Evolutionary conservation across 2,888 invertebrate genomes (phyloP).

Genomic region (Seira sanloemensis): DNA sequence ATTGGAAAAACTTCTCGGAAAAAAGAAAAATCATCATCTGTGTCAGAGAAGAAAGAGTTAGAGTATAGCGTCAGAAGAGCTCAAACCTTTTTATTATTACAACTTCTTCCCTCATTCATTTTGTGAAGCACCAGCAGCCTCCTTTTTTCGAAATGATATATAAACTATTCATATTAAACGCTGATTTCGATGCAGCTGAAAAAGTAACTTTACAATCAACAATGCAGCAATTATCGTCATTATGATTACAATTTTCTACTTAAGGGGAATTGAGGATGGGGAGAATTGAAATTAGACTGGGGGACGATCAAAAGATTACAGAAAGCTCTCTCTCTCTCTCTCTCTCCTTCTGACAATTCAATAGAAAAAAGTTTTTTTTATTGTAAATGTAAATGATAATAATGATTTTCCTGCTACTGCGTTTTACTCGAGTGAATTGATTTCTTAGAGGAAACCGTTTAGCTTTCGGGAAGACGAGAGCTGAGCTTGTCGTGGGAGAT

Average conservation of each 20-base stretch:
- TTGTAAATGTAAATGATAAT: conserved; percentile 18
- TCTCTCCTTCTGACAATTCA: conserved; percentile 55
- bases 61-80: too few relatives aligned
- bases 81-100: background rate
- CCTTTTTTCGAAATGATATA: background rate
- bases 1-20: conserved; percentile 59
- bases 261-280: conserved; percentile 34
- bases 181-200: background rate
- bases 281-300: background rate
- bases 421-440: background rate
- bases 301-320: background rate
- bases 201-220: conserved; percentile 34
- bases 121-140: background rate
- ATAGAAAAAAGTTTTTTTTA: conserved; percentile 25
- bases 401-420: conserved; percentile 28
- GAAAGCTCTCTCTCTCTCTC: background rate
- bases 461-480: too few relatives aligned
- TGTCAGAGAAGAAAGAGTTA: background rate
- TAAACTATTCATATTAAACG: background rate
- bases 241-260: conserved; percentile 38
- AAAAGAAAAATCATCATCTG: conserved; percentile 31
- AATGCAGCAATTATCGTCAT: conserved; percentile 46
- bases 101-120: background rate
- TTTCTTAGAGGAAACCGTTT: background rate
- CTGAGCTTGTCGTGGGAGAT: too few relatives aligned